Base-by-base conservation (phyloP, 2,888 invertebrate species). In the Willowsia nigromaculata region DNA sequence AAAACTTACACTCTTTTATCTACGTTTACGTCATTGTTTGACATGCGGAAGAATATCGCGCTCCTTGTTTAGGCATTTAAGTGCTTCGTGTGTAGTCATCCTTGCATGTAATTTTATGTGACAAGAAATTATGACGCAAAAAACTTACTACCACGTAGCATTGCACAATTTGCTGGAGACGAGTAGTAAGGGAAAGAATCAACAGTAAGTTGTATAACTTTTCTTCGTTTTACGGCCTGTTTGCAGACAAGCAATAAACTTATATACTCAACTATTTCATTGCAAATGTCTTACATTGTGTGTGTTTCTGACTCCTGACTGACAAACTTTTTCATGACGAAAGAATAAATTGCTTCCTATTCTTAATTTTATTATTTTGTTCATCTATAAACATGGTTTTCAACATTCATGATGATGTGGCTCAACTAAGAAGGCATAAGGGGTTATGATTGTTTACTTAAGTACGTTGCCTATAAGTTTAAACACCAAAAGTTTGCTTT, bases 1-100 rank as follows among this genome's bases (percentile, higher is more conserved):
- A 22, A 68, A 68, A 65, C 13, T 40, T 13, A 40, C 11, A 68
- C 40, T 7, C 40, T 40, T 40, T 37, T 37, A 22, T 68, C 18
- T 22, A 9, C 18, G 37, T 22, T 1, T 68, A 47, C 27, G 30
- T 50, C 27, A 76, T 18, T 50, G 25, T 65, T 33, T 86, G 86
- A 86, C 86, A 86, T 33, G 80, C 62, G 80, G 86, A 86, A 86
- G 47, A 65, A 86, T 80, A 22, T 25, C 15, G n/a, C n/a, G 76
- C 50, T 27, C 50, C 27, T 15, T 76, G 71, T 27, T 50, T 40
- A 13, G 27, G 62, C 27, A 43, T n/a, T n/a, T 65, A 76, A 56
- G 13, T 53, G 33, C 11, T 83, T 33, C n/a, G 68, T 22, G 30
- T 83, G n/a, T 15, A 15, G 18, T 25, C 33, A 30, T 47, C 43